Percentiles rank a stretch among this genome's conserved stretches.
Evolutionary conservation across 2,888 invertebrate species (phyloP).

Genomic region (Melanargia galathea): DNA sequence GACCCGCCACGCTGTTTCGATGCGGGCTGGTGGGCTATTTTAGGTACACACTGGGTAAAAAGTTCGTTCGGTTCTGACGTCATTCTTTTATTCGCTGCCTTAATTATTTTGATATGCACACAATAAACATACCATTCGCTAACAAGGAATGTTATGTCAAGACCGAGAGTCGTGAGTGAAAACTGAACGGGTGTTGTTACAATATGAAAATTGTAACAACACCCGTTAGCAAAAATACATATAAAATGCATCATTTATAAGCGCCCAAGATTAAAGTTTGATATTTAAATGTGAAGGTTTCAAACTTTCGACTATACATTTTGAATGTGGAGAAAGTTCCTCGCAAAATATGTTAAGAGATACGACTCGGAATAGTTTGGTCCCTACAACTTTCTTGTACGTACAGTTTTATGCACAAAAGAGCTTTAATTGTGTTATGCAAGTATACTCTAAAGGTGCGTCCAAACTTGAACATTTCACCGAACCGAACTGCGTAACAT

Average conservation of each 20-base stretch:
- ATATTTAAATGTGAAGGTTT: constrained; percentile 32
- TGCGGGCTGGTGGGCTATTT: no score
- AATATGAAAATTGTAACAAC: constrained; percentile 1
- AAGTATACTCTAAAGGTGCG: no score
- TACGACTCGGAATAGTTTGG: constrained; percentile 49
- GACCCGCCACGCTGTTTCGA: no score
- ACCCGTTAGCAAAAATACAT: not conserved
- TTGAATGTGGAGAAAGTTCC: constrained; percentile 34
- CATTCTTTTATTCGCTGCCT: no score
- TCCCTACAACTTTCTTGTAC: constrained; percentile 47
- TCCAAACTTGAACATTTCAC: no score
- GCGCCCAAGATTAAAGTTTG: constrained; percentile 27
- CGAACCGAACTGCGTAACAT: no score
- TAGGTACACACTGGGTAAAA: no score
- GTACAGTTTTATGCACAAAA: constrained; percentile 36
- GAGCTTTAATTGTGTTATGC: constrained; percentile 26
- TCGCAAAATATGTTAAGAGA: constrained; percentile 46
- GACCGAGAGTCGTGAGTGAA: no score
- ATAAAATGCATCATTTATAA: constrained; percentile 8
- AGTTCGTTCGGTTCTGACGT: no score
- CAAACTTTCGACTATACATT: constrained; percentile 24
- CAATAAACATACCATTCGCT: no score
- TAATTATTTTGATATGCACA: no score
- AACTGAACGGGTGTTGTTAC: not conserved
- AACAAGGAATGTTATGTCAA: no score